A percentile compares a stretch with the other conserved stretches of the same genome.
Evolutionary conservation across 2,888 invertebrate species (phyloP).

Genomic region (Andrena camellia): DNA sequence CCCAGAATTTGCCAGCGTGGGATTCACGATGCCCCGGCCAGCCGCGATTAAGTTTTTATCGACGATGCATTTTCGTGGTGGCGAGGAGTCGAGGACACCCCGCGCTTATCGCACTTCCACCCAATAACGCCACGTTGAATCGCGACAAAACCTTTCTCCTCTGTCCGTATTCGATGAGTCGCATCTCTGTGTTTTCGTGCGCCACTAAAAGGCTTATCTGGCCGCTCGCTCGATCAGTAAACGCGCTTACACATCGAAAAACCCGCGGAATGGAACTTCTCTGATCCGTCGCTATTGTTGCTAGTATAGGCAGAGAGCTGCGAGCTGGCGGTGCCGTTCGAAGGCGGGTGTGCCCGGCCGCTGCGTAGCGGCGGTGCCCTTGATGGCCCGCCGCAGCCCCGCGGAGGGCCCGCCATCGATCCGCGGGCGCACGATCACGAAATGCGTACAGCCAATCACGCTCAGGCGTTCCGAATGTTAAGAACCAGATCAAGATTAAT

Average conservation of each 20-base stretch:
- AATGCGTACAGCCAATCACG: too few relatives aligned
- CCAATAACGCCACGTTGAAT: constrained; percentile 63
- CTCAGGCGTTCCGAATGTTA: too few relatives aligned
- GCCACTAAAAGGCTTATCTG: constrained; percentile 69
- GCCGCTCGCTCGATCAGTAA: constrained; percentile 53
- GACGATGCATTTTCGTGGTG: constrained; percentile 52
- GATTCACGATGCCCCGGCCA: constrained; percentile 33
- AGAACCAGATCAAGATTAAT: too few relatives aligned
- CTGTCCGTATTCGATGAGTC: not conserved
- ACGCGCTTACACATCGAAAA: constrained; percentile 56
- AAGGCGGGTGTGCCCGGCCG: too few relatives aligned
- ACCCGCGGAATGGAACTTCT: not conserved
- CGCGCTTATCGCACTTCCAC: constrained; percentile 71
- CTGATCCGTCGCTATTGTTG: too few relatives aligned
- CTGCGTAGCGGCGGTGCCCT: too few relatives aligned
- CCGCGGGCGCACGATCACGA: too few relatives aligned
- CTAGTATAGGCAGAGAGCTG: too few relatives aligned
- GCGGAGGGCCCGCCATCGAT: too few relatives aligned
- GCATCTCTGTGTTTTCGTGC: constrained; percentile 10
- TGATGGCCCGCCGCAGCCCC: too few relatives aligned
- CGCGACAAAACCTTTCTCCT: constrained; percentile 43
- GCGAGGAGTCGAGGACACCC: constrained; percentile 20
- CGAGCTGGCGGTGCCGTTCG: too few relatives aligned
- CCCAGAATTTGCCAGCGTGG: not conserved
- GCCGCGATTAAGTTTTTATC: constrained; percentile 64